Evolutionary conservation across 2,797 vertebrate species (phyloP).

Genomic region (Eulemur rubriventer): DNA sequence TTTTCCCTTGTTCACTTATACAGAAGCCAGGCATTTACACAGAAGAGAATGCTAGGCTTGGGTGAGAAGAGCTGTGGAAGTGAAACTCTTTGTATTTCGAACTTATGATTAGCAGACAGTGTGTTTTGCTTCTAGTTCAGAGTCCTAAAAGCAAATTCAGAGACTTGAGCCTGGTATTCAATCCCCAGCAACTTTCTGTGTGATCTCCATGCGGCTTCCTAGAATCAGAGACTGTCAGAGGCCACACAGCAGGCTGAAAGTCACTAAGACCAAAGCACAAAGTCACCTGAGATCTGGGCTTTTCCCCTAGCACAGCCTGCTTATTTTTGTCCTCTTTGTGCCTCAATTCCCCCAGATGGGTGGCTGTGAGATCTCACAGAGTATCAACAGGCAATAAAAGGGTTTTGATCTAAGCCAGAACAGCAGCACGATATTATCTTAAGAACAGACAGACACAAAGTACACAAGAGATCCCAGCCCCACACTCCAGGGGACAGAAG

Average conservation of each 20-base stretch:
- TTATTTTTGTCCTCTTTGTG: no score
- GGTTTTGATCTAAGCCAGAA: constrained; percentile 21
- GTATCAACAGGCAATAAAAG: background rate
- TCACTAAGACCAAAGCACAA: background rate
- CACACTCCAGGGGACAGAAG: background rate
- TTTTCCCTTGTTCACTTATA: background rate
- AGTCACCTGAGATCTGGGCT: background rate
- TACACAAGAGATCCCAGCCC: background rate
- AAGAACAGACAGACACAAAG: background rate
- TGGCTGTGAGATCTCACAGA: background rate
- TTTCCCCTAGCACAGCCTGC: background rate
- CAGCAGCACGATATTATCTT: background rate
- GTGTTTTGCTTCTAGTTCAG: background rate
- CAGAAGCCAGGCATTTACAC: background rate
- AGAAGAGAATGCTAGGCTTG: background rate
- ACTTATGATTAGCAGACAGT: background rate
- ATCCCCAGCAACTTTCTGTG: background rate
- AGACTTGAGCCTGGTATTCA: background rate
- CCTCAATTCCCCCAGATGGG: background rate
- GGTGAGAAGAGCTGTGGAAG: background rate
- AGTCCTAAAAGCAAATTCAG: background rate
- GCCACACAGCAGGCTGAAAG: background rate
- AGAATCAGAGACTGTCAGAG: background rate
- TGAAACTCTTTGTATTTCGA: background rate
- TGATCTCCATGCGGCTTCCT: background rate